These are phyloP conservation scores for Sabatieria punctata DNA, from an alignment of 2,888 invertebrate genomes.

Conservation along the genomic window DNA sequence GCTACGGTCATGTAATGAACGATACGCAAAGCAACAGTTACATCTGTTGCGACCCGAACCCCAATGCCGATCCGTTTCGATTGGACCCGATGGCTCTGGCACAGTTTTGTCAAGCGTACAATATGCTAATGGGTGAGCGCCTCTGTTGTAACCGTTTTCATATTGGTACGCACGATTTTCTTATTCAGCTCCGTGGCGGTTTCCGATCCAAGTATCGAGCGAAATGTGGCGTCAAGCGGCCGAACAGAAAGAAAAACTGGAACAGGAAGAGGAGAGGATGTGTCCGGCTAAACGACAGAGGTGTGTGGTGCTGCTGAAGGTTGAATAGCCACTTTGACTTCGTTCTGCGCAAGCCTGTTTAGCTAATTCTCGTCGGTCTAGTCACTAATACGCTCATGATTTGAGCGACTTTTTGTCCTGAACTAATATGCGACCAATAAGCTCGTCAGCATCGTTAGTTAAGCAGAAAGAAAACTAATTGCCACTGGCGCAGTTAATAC, in stretches of 20 bases:
- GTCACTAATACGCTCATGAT: too few relatives aligned
- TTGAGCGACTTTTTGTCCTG: too few relatives aligned
- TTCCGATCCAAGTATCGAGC: slow-evolving; percentile 64
- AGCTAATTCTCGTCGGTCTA: too few relatives aligned
- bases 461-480: too few relatives aligned
- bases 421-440: too few relatives aligned
- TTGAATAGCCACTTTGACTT: too few relatives aligned
- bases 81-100: slow-evolving; percentile 51
- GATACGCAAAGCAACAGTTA: slow-evolving; percentile 24
- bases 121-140: slow-evolving; percentile 57
- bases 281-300: slow-evolving; percentile 2
- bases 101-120: slow-evolving; percentile 51
- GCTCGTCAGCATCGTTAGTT: too few relatives aligned
- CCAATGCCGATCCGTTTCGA: slow-evolving; percentile 50
- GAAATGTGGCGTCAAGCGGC: slow-evolving; percentile 31
- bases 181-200: slow-evolving; percentile 82
- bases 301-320: neutral
- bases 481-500: too few relatives aligned
- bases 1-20: slow-evolving; percentile 36
- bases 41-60: slow-evolving; percentile 62
- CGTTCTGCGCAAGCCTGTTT: too few relatives aligned
- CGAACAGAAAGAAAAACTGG: slow-evolving; percentile 4
- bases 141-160: slow-evolving; percentile 4
- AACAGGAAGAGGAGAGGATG: slow-evolving; percentile 2
- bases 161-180: too few relatives aligned